Evolutionary conservation across 1,140 invertebrate species (phyloP), one percentile per base, ranked within the genome.

Genomic region (Psilanteris sp.): DNA sequence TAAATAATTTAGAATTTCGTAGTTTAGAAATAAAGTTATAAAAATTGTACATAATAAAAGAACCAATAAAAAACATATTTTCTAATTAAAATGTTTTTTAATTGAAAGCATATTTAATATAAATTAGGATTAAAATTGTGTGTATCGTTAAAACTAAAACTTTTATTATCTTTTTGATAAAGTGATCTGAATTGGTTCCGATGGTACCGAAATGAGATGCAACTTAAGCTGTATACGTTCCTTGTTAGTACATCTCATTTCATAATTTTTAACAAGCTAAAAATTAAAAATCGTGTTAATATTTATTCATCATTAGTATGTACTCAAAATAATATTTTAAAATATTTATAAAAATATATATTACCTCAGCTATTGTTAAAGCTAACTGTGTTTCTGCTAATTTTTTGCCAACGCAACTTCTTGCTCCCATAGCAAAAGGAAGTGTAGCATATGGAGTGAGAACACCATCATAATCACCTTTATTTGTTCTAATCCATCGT

Each of bases 361-460:
- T 43, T 89, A 93, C 92, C 88, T 91, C 88, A 7, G 89, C 85
- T 26, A 95, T 79, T 1, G 94, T 87, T 7, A 92, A 85, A 54
- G 90, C 89, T 70, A 96, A 89, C 86, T 96, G 94, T 24, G 90
- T 86, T 80, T 95, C 92, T 0, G 95, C 95, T 27, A 96, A 90
- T 79, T 93, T 93, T 75, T 91, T 91, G 0, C 96, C 96, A 39
- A 97, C 91, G 82, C 96, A 97, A 9, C 94, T 94, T 62, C 96
- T 90, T 3, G 91, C 89, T 1, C 96, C 95, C 46, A 95, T 89
- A 3, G 94, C 94, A 86, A 96, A 97, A 0, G 96, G 95, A 18
- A 97, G 76, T 44, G 91, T 92, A n/a, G 93, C 95, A 79, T 92
- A 90, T 1, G 92, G 87, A 62, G 91, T 88, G 48, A 87, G 83